These are phyloP conservation scores for Pluvialis apricaria DNA, from an alignment of 2,113 vertebrate species.

Conservation along the genomic window DNA sequence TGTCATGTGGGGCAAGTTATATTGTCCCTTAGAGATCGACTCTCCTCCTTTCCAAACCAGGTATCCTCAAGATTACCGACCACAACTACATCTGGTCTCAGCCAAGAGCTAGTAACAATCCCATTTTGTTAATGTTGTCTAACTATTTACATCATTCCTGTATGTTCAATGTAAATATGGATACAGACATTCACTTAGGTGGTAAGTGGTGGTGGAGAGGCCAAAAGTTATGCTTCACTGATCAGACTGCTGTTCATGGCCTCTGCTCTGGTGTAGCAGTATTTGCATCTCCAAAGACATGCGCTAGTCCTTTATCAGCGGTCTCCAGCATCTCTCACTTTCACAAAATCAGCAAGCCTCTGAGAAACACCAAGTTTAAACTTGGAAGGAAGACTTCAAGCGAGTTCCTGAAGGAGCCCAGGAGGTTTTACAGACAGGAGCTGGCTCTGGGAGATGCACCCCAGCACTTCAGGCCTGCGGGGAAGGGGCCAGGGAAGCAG, in stretches of 20 bases:
- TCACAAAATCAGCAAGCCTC: neutral
- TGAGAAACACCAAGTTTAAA: neutral
- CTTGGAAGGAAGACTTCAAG: neutral
- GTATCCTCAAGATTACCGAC: neutral
- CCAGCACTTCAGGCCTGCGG: neutral
- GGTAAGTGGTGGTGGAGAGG: neutral
- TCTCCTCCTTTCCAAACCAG: neutral
- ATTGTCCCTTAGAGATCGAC: accelerated
- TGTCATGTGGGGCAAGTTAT: neutral
- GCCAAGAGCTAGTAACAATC: neutral
- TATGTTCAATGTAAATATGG: accelerated
- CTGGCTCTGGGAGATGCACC: neutral
- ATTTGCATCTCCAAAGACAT: neutral
- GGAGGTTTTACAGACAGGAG: neutral
- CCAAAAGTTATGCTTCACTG: neutral
- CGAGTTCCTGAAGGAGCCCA: neutral
- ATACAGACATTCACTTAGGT: neutral
- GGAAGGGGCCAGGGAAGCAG: neutral
- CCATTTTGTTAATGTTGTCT: neutral
- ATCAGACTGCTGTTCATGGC: neutral
- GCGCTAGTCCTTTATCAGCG: neutral
- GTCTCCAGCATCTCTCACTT: neutral
- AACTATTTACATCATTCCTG: neutral
- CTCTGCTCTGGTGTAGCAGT: neutral
- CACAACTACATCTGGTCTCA: neutral